Evolutionary conservation across 2,797 vertebrate species (phyloP), one percentile per base, ranked within the genome.

Genomic region (Rousettus madagascariensis): DNA sequence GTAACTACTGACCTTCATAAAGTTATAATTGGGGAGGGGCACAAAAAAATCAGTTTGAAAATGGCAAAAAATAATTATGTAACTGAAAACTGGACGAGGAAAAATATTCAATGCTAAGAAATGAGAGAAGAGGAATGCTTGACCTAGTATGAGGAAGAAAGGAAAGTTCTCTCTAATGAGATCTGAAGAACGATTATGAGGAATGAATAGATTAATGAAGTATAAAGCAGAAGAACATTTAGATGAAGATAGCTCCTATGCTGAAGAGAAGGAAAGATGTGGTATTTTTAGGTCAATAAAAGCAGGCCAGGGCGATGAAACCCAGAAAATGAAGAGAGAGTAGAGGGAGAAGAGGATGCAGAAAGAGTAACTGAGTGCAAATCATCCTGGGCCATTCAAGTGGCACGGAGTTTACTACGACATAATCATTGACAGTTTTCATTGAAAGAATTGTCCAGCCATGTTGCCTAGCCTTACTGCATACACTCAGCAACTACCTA

Each of bases 281-380:
- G 10, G 0, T 9, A 2, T 36, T 0, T 20, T 17, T 57, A 16
- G 24, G 1, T 7, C 38, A 3, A 30, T 33, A 13, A 46, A 38
- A n/a, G 1, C 17, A 30, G 3, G 2, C 0, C 12, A 15, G 0
- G 12, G 0, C 43, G 61, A 55, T 28, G 68, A 61, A 71, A 57
- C 3, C 10, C 11, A 51, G 61, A n/a, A 28, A 55, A 63, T 11
- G 6, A 46, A 36, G 22, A 72, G 19, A 20, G 19, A 20, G 1
- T 30, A 5, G 53, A 71, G 8, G 13, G 11, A 16, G 0, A 55
- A 36, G 3, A 49, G 24, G 5, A 1, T 51, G 28, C 1, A 13
- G 59, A 49, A 9, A 71, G 3, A 16, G 4, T 0, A 49, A 2
- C 12, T 26, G 4, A 53, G 24, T 0, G 2, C 2, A 28, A 3